Evolutionary conservation across 2,888 invertebrate species (phyloP), one percentile per base, ranked within the genome.

Genomic region (Tryphoninae sp.): DNA sequence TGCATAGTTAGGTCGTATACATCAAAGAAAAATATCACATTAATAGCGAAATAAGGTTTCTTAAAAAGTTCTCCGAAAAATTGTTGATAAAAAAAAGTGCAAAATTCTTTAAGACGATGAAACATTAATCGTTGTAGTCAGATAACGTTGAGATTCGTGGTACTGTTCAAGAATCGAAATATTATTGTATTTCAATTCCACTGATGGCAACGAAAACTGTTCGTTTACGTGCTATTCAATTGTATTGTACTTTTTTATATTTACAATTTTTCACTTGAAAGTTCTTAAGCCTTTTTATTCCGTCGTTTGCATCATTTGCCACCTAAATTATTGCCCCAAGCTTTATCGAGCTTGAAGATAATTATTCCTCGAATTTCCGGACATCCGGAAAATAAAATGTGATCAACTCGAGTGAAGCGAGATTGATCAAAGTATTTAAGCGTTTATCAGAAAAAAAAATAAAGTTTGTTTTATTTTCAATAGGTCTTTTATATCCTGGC

Each of bases 401-500:
- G 13, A 68, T n/a, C 58, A 22, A 16, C 61, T 68, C 69, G 62
- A 42, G 33, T 51, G 22, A 69, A 53, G 53, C 22, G 11, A 42
- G 62, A 69, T 62, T 62, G 42, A 59, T 62, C 26, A 40, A 61
- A 68, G 23, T 62, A 69, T 76, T 49, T 75, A n/a, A 58, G 33
- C 65, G 40, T 65, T 76, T 77, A 53, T 69, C 69, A 22, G 22
- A 33, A 26, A 58, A 58, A 55, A 58, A 58, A 22, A 59, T 61
- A 61, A 68, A 76, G 33, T 67, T 64, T 61, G 49, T 71, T 77
- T 59, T 68, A 45, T 74, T 80, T 74, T 65, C 78, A 53, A 75
- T 72, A 71, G 19, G 49, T 33, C 71, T 78, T 78, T 45, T 72
- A 75, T 82, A 82, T 33, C 67, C 55, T 77, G 53, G 26, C 58